Percentiles rank a stretch among this genome's conserved stretches.
These are phyloP conservation scores for Sipha maydis DNA, from an alignment of 2,888 invertebrate genomes.

Conservation along the genomic window DNA sequence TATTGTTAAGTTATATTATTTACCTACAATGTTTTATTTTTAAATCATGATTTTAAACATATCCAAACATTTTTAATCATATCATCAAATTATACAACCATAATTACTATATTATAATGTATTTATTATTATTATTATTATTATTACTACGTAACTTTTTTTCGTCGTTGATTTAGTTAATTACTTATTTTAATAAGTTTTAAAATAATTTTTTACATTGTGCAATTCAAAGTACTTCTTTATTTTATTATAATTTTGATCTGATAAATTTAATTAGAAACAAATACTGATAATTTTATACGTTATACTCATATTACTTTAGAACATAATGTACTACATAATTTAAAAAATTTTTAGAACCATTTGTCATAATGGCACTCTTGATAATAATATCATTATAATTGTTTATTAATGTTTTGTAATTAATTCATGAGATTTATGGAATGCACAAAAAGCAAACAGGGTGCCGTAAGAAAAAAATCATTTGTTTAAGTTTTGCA, in stretches of 20 bases:
- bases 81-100: constrained; percentile 19
- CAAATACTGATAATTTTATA: background rate
- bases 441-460: constrained; percentile 22
- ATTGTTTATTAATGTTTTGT: background rate
- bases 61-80: constrained; percentile 43
- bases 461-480: constrained; percentile 48
- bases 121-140: constrained; percentile 18
- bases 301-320: background rate
- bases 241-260: background rate
- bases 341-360: background rate
- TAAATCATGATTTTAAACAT: constrained; percentile 40
- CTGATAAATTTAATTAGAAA: background rate
- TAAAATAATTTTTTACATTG: background rate
- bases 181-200: background rate
- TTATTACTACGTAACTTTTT: background rate
- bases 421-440: background rate
- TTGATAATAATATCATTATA: background rate
- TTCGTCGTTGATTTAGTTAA: constrained; percentile 7
- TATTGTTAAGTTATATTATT: background rate
- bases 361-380: constrained; percentile 32
- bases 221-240: background rate
- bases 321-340: background rate
- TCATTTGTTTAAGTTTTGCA: constrained; percentile 26
- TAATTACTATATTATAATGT: background rate
- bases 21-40: background rate